Conservation (phyloP, 2,888 invertebrate species). For the Drosophila rubida region DNA sequence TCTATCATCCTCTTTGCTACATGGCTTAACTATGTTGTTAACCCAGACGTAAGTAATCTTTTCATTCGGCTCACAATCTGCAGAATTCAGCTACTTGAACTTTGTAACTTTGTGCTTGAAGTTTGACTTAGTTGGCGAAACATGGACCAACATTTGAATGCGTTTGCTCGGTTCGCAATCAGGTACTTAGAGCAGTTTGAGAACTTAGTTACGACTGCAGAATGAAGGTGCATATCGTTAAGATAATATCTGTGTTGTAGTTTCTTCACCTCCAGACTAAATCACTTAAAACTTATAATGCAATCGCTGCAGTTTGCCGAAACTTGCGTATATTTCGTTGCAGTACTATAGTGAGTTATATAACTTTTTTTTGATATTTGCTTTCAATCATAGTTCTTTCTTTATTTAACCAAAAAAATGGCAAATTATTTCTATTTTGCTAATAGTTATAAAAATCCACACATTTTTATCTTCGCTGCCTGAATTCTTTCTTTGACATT, state of each 20-base stretch:
- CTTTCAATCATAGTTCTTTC: too few species aligned
- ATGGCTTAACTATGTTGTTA: constrained; percentile 21
- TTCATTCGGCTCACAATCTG: neutral
- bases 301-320: neutral
- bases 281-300: neutral
- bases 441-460: too few species aligned
- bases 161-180: neutral
- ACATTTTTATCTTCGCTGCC: too few species aligned
- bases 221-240: neutral
- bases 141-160: constrained; percentile 4
- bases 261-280: neutral
- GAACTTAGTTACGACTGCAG: neutral
- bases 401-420: too few species aligned
- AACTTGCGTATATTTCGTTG: neutral
- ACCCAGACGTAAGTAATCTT: constrained; percentile 8
- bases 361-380: too few species aligned
- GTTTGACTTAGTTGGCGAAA: constrained; percentile 9
- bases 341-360: too few species aligned
- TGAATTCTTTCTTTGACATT: too few species aligned
- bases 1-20: constrained; percentile 2
- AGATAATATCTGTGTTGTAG: neutral
- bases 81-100: neutral
- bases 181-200: neutral
- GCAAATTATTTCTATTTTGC: too few species aligned
- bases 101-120: constrained; percentile 1